Evolutionary conservation across 1,140 invertebrate species (phyloP).

Genomic region (Ceratitis capitata): DNA sequence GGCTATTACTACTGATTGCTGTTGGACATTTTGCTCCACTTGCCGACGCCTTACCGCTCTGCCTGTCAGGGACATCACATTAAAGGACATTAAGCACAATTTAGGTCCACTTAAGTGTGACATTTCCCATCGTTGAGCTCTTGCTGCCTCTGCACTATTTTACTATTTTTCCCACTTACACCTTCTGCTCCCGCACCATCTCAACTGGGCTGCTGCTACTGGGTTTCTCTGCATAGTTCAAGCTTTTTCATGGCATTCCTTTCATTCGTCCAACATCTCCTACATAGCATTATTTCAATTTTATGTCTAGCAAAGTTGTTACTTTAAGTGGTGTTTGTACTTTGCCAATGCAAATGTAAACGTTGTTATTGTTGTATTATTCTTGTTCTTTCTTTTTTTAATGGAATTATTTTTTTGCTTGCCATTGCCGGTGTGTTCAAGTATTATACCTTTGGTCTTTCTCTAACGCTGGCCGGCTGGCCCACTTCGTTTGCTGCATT

Average conservation of each 20-base stretch:
- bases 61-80: slow-evolving; percentile 17
- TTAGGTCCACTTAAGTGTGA: slow-evolving; percentile 40
- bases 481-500: slow-evolving; percentile 1
- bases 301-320: slow-evolving; percentile 26
- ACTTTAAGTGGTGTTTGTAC: slow-evolving; percentile 23
- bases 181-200: background rate
- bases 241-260: no score
- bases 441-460: background rate
- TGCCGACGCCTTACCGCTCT: no score
- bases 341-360: background rate
- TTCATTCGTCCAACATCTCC: background rate
- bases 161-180: no score
- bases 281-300: slow-evolving; percentile 26
- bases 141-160: slow-evolving; percentile 16
- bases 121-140: background rate
- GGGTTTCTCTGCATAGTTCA: background rate
- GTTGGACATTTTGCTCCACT: slow-evolving; percentile 11
- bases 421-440: no score
- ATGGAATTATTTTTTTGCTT: no score
- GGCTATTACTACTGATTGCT: background rate
- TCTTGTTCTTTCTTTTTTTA: background rate
- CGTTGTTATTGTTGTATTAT: background rate
- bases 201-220: background rate
- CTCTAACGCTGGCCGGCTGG: background rate
- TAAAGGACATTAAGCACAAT: slow-evolving; percentile 38